Evolutionary conservation across 2,797 vertebrate genomes (phyloP).

Genomic region (Myotis findleyi): DNA sequence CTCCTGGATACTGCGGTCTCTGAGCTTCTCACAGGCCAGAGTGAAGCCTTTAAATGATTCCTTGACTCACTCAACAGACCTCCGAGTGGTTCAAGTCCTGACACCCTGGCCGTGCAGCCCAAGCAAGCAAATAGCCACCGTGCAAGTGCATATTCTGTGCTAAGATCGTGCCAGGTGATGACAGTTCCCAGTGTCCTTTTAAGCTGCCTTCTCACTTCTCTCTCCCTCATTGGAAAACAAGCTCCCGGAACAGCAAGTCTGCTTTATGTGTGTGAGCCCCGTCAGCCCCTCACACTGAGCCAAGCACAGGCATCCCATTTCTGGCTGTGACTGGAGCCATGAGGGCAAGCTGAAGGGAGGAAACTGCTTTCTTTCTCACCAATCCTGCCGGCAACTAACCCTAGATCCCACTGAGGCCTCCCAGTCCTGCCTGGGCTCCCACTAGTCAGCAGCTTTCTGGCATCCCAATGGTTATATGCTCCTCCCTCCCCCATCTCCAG

Average conservation of each 20-base stretch:
- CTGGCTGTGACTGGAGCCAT: background rate
- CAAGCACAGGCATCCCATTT: background rate
- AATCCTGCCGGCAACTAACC: background rate
- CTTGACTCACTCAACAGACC: background rate
- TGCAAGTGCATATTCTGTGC: background rate
- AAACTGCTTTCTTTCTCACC: background rate
- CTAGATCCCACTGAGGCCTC: background rate
- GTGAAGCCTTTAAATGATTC: background rate
- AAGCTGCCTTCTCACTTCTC: background rate
- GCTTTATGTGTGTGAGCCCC: background rate
- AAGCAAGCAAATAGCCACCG: background rate
- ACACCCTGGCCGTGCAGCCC: background rate
- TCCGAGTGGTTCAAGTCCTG: background rate
- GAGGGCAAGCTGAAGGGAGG: background rate
- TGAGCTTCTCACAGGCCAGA: background rate
- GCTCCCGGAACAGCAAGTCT: background rate
- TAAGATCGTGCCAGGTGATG: background rate
- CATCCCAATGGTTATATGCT: background rate
- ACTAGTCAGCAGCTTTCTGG: background rate
- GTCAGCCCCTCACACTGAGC: background rate
- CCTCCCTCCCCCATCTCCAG: background rate
- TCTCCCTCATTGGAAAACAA: background rate
- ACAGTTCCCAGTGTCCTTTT: background rate
- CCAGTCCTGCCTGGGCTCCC: background rate
- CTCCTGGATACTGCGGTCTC: background rate